Conservation (phyloP, 2,888 invertebrate genomes). For the Cantharis flavilabris region DNA sequence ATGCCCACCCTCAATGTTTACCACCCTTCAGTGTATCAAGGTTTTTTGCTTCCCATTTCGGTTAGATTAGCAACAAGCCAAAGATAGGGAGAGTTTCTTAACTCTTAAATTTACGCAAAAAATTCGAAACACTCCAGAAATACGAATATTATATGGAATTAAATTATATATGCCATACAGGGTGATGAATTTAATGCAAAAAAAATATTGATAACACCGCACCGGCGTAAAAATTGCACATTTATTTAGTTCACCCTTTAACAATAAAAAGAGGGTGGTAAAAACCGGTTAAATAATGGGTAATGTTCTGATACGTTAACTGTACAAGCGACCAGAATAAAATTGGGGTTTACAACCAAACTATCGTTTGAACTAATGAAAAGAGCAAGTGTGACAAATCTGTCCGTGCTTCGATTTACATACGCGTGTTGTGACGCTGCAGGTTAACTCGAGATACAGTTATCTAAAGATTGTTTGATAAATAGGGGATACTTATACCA, state of each 20-base stretch:
- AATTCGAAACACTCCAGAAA: neutral
- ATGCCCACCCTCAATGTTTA: conserved; percentile 45
- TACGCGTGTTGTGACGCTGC: conserved; percentile 21
- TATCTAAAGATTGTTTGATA: neutral
- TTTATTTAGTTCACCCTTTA: conserved; percentile 12
- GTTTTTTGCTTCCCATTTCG: conserved; percentile 50
- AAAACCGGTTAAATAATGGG: conserved; percentile 26
- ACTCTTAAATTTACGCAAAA: neutral
- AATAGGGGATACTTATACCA: neutral
- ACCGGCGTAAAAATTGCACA: conserved; percentile 10
- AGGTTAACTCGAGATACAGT: conserved; percentile 7
- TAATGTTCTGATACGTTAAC: conserved; percentile 27
- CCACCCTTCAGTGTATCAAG: conserved; percentile 32
- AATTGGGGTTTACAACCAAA: neutral
- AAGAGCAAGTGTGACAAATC: conserved; percentile 19
- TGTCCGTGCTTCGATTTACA: conserved; percentile 12
- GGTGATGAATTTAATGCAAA: neutral
- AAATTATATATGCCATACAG: neutral
- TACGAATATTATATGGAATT: neutral
- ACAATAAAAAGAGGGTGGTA: conserved; percentile 14
- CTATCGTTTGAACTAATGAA: neutral
- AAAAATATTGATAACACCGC: neutral
- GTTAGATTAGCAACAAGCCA: conserved; percentile 44
- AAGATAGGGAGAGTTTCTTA: conserved; percentile 11
- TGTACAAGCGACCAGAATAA: conserved; percentile 8